Conservation (phyloP, 2,797 vertebrate species). For the Microctenopoma lineatum region DNA sequence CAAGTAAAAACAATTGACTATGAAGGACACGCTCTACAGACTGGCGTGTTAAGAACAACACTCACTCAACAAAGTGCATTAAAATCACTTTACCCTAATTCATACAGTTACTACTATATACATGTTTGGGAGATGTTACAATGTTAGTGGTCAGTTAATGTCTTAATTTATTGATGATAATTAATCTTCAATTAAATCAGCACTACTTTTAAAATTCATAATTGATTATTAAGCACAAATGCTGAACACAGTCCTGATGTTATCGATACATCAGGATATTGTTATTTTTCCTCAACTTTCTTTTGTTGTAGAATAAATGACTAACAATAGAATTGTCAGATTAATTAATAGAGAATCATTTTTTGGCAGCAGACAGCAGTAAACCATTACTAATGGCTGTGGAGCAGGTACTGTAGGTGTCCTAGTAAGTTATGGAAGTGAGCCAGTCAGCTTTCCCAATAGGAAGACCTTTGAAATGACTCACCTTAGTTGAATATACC, state of each 20-base stretch:
- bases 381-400: neutral
- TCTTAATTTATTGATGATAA: no score
- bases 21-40: neutral
- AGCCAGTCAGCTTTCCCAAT: slow-evolving; percentile 7
- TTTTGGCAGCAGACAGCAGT: neutral
- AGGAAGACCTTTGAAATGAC: neutral
- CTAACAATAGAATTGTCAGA: neutral
- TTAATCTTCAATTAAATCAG: no score
- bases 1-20: neutral
- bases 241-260: no score
- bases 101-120: no score
- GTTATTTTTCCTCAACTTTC: neutral
- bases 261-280: neutral
- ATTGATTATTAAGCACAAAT: no score
- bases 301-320: neutral
- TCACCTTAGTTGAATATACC: neutral
- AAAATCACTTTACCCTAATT: neutral
- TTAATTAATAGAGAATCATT: neutral
- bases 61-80: neutral
- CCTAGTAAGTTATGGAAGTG: neutral
- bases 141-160: no score
- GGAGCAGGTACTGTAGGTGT: neutral
- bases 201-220: no score
- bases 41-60: neutral
- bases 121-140: no score